Evolutionary conservation across 2,113 vertebrate species (phyloP), one percentile per base, ranked within the genome.

Genomic region (Trichomycterus rosablanca): DNA sequence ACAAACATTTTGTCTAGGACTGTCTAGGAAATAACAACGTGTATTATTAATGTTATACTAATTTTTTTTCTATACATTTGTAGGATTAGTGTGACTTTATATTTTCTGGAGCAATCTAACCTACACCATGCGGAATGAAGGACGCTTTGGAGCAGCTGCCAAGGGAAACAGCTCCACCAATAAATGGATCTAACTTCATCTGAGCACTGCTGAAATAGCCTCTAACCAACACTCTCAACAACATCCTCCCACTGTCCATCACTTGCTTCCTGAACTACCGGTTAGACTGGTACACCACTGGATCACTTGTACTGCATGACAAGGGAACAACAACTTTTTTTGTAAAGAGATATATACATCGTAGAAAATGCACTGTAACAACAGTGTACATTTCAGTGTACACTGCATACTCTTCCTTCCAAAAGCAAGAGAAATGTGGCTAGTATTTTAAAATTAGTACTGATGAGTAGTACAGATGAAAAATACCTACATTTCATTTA

Each of bases 401-500:
- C 57, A 32, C 35, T 66, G 35, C 30, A 34, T 23, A 63, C 55
- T 72, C 43, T 32, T 15, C n/a, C n/a, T n/a, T 26, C 46, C 45
- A 23, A 63, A 56, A 28, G 57, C 61, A 62, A 40, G 57, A 58
- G 34, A 59, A 48, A 62, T 65, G 68, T 63, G 59, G 23, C 20
- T 49, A 40, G 44, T 57, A 10, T 22, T 60, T 55, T 55, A 30
- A 65, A 59, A 66, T 63, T 65, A 68, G 48, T 66, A 62, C 28
- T 40, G 49, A 59, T 70, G 63, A n/a, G n/a, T n/a, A n/a, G n/a
- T n/a, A n/a, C n/a, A n/a, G n/a, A n/a, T n/a, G n/a, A n/a, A 52
- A 63, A 55, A 57, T 68, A 71, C 16, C 42, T 60, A 42, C 57
- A 58, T 71, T 75, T 73, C 71, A 74, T 68, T 74, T 75, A 75